phyloP scores from a whole-genome alignment of 2,888 invertebrate genomes.

The Hyppa rectilinea region DNA sequence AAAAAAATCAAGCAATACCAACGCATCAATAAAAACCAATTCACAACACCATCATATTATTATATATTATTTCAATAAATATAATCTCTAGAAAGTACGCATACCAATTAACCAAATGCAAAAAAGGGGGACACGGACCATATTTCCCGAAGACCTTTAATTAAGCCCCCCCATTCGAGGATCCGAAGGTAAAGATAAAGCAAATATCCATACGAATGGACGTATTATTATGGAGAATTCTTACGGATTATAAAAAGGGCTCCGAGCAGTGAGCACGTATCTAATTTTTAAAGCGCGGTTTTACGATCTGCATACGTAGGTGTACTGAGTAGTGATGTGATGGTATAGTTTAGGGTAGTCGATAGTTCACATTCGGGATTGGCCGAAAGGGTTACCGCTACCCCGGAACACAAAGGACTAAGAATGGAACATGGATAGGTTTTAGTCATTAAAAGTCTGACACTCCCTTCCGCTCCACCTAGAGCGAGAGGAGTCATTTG shows the following conservation, averaged over 20 bases:
- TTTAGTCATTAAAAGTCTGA: too few species aligned
- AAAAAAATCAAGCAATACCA: too few species aligned
- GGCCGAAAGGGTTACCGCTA: too few species aligned
- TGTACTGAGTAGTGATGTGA: slow-evolving; percentile 69
- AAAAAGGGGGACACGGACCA: slow-evolving; percentile 47
- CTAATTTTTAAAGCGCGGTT: slow-evolving; percentile 86
- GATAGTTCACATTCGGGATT: slow-evolving; percentile 18
- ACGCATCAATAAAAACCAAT: too few species aligned
- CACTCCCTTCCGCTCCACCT: too few species aligned
- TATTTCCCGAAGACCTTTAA: slow-evolving; percentile 63
- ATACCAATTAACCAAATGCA: slow-evolving; percentile 22
- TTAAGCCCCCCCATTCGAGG: slow-evolving; percentile 58
- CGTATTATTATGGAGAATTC: slow-evolving; percentile 86
- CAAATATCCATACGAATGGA: slow-evolving; percentile 83
- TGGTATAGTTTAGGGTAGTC: slow-evolving; percentile 19
- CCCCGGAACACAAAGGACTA: too few species aligned
- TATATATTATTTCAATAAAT: too few species aligned
- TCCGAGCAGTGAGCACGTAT: slow-evolving; percentile 75
- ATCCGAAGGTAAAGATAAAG: slow-evolving; percentile 78
- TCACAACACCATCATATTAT: too few species aligned
- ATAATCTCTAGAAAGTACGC: slow-evolving; percentile 31
- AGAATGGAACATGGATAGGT: too few species aligned
- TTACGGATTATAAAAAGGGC: slow-evolving; percentile 87
- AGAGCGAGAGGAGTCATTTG: too few species aligned
- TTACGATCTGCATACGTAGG: slow-evolving; percentile 84